Conservation (phyloP, 2,113 vertebrate species). For the Psittacara wagleri region DNA sequence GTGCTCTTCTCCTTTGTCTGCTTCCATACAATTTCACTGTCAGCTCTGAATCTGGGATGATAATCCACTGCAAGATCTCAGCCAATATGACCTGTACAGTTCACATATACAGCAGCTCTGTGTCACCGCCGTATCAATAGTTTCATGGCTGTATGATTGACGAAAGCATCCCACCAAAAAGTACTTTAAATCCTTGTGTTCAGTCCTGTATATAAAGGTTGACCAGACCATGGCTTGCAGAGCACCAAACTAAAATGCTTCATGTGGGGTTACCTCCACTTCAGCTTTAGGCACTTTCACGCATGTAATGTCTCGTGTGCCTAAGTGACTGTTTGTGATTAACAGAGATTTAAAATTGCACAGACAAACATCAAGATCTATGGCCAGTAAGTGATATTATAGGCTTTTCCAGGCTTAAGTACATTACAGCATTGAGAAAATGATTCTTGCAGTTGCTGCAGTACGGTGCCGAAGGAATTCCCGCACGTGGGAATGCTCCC, state of each 20-base stretch:
- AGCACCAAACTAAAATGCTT: slow-evolving; percentile 23
- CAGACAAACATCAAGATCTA: background rate
- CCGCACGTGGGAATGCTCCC: fast-evolving
- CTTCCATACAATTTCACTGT: background rate
- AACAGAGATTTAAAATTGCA: background rate
- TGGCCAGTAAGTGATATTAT: background rate
- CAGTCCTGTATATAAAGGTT: slow-evolving; percentile 2
- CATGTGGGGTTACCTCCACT: background rate
- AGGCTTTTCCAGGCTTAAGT: background rate
- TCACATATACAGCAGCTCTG: background rate
- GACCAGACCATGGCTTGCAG: slow-evolving; percentile 39
- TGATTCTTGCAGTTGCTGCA: background rate
- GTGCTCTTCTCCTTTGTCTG: background rate
- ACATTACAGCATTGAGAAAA: background rate
- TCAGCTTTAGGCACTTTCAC: background rate
- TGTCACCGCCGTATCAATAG: background rate
- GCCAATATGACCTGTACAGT: too few relatives aligned
- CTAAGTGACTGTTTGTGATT: background rate
- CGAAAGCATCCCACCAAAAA: slow-evolving; percentile 41
- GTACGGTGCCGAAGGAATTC: background rate
- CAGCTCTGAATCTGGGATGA: background rate
- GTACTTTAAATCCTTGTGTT: slow-evolving; percentile 30
- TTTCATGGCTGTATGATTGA: slow-evolving; percentile 9
- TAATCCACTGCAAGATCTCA: background rate
- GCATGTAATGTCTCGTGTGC: fast-evolving